Evolutionary conservation across 1,140 invertebrate species (phyloP).

Genomic region (Magallana angulata): DNA sequence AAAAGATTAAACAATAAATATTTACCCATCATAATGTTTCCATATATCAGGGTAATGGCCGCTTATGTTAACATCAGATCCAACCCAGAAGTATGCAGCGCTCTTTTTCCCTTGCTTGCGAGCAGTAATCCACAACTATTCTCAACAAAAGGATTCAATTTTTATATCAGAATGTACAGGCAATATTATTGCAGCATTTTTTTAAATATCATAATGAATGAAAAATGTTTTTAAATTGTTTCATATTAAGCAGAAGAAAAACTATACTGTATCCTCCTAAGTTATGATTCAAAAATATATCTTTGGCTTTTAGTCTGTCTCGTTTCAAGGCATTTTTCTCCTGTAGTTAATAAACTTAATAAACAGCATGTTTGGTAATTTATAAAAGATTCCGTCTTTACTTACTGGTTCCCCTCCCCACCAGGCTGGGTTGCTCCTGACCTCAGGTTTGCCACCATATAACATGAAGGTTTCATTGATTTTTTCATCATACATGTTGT

Average conservation of each 20-base stretch:
- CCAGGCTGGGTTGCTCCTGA: conserved; percentile 71
- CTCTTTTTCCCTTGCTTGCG: conserved; percentile 68
- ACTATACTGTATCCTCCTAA: no score
- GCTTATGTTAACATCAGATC: conserved; percentile 70
- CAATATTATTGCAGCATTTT: no score
- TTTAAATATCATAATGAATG: no score
- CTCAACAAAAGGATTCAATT: no score
- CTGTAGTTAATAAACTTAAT: no score
- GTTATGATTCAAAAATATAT: no score
- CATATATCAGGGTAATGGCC: conserved; percentile 63
- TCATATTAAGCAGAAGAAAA: no score
- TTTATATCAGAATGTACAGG: no score
- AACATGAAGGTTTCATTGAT: conserved; percentile 77
- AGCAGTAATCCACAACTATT: conserved; percentile 75
- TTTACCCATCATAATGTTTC: conserved; percentile 60
- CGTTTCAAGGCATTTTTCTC: no score
- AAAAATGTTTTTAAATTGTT: no score
- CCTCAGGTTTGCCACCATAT: conserved; percentile 59
- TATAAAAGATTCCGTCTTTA: background rate
- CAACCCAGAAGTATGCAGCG: conserved; percentile 75
- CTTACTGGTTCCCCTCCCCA: conserved; percentile 76
- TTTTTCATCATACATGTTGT: conserved; percentile 83
- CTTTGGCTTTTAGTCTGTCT: no score
- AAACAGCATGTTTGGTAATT: no score
- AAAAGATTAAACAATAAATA: background rate